Base-by-base conservation (phyloP, 2,113 vertebrate species). In the Pelusios castaneus region DNA sequence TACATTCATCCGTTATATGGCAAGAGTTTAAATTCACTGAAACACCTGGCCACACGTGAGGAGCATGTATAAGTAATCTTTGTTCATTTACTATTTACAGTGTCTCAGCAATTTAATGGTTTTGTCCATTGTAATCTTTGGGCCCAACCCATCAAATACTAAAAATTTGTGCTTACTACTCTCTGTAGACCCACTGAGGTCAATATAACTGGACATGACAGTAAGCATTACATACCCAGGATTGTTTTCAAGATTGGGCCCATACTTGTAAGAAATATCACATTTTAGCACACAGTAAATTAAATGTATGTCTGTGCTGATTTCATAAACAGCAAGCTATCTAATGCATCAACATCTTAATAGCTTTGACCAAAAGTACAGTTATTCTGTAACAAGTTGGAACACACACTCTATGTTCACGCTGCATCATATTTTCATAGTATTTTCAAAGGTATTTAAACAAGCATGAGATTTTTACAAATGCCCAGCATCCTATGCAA, bases 291-390 rank as follows among this genome's bases (percentile, higher is more conserved):
- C 13, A 76, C 43, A 27, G 22, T 41, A 76, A 76, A 45, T 13
- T 29, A 76, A 75, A 75, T 75, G 70, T 43, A 75, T 75, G 70
- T 43, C 89, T 67, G 80, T 67, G 13, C 34, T 84, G 58, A 94
- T 27, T 76, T 88, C 51, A 14, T 14, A 91, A 95, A 76, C 9
- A 41, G 13, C 3, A 89, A 52, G 58, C 11, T 10, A 51, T 54
- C 78, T 80, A 58, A 86, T 80, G 73, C 10, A 6, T 3, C 10
- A 41, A 29, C 84, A 25, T 8, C 67, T 45, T 54, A 95, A 84
- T 5, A 12, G 6, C 73, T 93, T 27, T 82, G 22, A n/a, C 2
- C 25, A 27, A 82, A 31, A 27, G 82, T 27, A 55, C 29, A 25
- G 27, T 82, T 89, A 21, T 45, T 76, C 38, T 76, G 24, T 25